A percentile compares a stretch with the other conserved stretches of the same genome.
Evolutionary conservation across 2,113 vertebrate species (phyloP).

Genomic region (Nerophis lumbriciformis): DNA sequence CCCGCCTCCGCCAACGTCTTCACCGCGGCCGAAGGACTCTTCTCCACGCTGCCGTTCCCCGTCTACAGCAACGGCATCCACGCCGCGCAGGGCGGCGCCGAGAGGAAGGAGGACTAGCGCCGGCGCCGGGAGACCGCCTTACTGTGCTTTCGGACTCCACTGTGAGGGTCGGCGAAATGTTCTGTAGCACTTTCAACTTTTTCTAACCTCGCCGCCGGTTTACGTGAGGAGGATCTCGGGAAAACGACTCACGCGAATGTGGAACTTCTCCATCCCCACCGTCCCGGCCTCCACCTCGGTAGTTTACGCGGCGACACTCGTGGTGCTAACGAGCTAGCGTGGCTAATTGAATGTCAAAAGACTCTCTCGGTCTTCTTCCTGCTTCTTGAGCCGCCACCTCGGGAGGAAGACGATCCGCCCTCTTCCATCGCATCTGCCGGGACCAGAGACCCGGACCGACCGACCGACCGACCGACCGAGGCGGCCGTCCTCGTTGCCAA

Average conservation of each 20-base stretch:
- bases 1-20: conserved; percentile 89
- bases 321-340: conserved; percentile 90
- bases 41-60: conserved; percentile 96
- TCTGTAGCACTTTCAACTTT: conserved; percentile 2
- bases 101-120: conserved; percentile 95
- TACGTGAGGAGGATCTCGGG: not conserved
- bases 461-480: conserved; percentile 71
- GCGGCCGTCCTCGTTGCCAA: conserved; percentile 89
- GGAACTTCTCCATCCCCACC: not conserved
- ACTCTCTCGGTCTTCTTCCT: conserved; percentile 66
- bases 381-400: conserved; percentile 54
- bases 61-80: conserved; percentile 99
- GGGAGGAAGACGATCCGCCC: conserved; percentile 54
- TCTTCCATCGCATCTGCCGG: conserved; percentile 63
- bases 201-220: not conserved
- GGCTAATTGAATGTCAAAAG: conserved; percentile 79
- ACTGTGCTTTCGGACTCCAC: conserved; percentile 75
- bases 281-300: conserved; percentile 66
- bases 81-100: conserved; percentile 89
- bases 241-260: not conserved
- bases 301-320: conserved; percentile 79
- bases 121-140: conserved; percentile 73
- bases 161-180: conserved; percentile 38
- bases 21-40: conserved; percentile 95
- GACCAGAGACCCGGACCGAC: conserved; percentile 45